Base-by-base conservation (phyloP, 1,140 invertebrate species). In the Bombus pascuorum region DNA sequence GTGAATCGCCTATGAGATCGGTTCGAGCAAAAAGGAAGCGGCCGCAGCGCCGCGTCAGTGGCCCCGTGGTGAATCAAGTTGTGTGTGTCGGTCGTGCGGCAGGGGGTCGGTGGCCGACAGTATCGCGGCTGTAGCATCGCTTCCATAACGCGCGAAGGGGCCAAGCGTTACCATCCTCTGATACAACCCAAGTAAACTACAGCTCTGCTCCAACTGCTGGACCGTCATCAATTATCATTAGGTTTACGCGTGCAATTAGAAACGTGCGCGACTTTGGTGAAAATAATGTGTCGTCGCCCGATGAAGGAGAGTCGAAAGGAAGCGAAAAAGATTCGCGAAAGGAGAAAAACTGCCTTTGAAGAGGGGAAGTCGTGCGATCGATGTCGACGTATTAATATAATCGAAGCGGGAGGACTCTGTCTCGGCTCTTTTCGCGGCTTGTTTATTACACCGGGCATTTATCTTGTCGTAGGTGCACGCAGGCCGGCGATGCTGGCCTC, bases 171-270 rank as follows among this genome's bases (percentile, higher is more conserved):
- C 83, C 81, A 78, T 82, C 37, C 4, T 34, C 65, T 72, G 37
- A 25, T 42, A 25, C 70, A 72, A 28, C 39, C 39, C 15, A 22
- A 66, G 10, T 34, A 62, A 62, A 62, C 57, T 15, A 13, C 32
- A 32, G 65, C 6, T 34, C n/a, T n/a, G 32, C n/a, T 34, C n/a
- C 32, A 18, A 34, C 65, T 22, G 18, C 32, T 66, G 5, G 5
- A 75, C 89, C 84, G 82, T 89, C 93, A 94, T 95, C 93, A 92
- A 95, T 94, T 94, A 94, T 87, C 93, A 94, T 94, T 95, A 94
- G 91, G 89, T 89, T 92, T 89, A 87, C 90, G 89, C 88, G 91
- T 89, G 92, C 92, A 94, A 94, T 95, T 95, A 94, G 93, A 94
- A 92, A 78, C 89, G 93, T 93, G 93, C 94, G 37, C 32, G 62